Percentiles rank a stretch among this genome's conserved stretches.
phyloP scores from a whole-genome alignment of 1,140 invertebrate genomes.

The Dinothrombium tinctorium region DNA sequence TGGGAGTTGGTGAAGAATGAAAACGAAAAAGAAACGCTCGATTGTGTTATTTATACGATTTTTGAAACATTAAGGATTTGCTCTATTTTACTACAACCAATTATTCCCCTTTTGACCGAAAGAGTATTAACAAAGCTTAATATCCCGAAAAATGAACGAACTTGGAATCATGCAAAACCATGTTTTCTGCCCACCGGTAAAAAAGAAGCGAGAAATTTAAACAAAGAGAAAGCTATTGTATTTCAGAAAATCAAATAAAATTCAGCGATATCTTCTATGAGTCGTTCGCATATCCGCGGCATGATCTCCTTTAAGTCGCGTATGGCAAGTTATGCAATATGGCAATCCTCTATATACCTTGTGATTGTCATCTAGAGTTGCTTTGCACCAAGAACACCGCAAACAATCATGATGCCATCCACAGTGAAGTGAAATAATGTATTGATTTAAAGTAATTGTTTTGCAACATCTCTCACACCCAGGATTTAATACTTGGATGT shows the following conservation, averaged over 20 bases:
- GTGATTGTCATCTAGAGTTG: too few species aligned
- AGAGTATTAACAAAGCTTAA: conserved; percentile 28
- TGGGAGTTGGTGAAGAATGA: conserved; percentile 48
- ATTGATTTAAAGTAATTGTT: too few species aligned
- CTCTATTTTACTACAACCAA: conserved; percentile 51
- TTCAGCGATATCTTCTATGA: not conserved
- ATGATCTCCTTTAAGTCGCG: too few species aligned
- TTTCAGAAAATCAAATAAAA: not conserved
- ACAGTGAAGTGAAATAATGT: too few species aligned
- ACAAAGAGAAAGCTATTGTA: not conserved
- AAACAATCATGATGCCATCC: too few species aligned
- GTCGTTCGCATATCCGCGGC: too few species aligned
- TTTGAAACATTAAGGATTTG: conserved; percentile 56
- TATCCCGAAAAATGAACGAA: conserved; percentile 12
- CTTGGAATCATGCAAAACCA: conserved; percentile 7
- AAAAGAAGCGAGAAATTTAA: not conserved
- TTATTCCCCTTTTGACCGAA: conserved; percentile 44
- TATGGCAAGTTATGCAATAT: too few species aligned
- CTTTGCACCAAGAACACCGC: too few species aligned
- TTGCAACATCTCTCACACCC: too few species aligned
- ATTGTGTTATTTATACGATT: conserved; percentile 48
- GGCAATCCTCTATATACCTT: too few species aligned
- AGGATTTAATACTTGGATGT: too few species aligned
- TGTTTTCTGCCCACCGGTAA: not conserved
- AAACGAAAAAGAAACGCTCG: conserved; percentile 26